Evolutionary conservation across 1,140 invertebrate species (phyloP).

Genomic region (Ectropis grisescens): DNA sequence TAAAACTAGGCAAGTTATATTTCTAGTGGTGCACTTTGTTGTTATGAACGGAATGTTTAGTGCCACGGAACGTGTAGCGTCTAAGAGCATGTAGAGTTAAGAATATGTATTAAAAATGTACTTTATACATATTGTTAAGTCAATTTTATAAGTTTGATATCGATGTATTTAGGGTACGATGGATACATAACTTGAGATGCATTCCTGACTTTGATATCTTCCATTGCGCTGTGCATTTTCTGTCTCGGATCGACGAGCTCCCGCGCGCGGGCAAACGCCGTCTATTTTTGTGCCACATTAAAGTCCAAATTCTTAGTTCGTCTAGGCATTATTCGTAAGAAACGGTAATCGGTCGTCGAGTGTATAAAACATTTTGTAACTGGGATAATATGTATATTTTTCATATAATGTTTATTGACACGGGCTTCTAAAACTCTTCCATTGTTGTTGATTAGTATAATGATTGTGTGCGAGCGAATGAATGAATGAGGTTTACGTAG

Average conservation of each 20-base stretch:
- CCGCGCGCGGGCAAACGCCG: slow-evolving; percentile 1
- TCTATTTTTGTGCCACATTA: slow-evolving; percentile 9
- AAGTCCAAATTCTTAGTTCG: no score
- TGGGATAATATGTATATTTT: slow-evolving; percentile 5
- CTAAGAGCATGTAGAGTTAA: slow-evolving; percentile 10
- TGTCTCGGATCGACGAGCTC: slow-evolving; percentile 22
- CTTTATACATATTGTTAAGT: slow-evolving; percentile 39
- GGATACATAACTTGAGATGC: slow-evolving; percentile 33
- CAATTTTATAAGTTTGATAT: slow-evolving; percentile 52
- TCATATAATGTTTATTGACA: slow-evolving; percentile 20
- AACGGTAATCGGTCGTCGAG: no score
- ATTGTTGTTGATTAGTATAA: slow-evolving; percentile 37
- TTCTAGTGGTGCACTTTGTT: slow-evolving; percentile 9
- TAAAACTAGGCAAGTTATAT: slow-evolving; percentile 5
- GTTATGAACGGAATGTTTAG: slow-evolving; percentile 8
- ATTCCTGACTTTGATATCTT: slow-evolving; percentile 44
- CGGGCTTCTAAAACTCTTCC: slow-evolving; percentile 56
- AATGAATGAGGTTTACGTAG: slow-evolving; percentile 20
- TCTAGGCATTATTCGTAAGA: no score
- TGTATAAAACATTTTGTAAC: no score
- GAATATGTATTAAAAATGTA: slow-evolving; percentile 19
- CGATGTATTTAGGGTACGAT: slow-evolving; percentile 19
- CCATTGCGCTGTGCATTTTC: slow-evolving; percentile 43
- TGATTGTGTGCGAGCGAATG: slow-evolving; percentile 20
- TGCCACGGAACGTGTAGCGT: slow-evolving; percentile 13